Evolutionary conservation across 1,140 invertebrate species (phyloP).

Genomic region (Brachionus rubens): DNA sequence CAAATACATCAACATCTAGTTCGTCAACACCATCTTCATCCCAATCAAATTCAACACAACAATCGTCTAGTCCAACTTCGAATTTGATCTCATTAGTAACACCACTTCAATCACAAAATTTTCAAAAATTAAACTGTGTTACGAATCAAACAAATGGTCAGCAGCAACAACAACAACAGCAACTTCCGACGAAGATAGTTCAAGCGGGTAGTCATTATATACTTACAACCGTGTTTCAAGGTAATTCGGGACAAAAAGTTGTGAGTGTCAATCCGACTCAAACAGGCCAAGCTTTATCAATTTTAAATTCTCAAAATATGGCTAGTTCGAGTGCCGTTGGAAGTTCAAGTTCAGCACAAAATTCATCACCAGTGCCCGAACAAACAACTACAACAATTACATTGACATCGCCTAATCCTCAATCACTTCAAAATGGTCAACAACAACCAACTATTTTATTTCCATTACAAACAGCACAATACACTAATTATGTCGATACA

Average conservation of each 20-base stretch:
- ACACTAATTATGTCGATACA: not conserved
- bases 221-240: not conserved
- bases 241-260: conserved; percentile 10
- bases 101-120: not conserved
- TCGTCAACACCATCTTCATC: conserved; percentile 20
- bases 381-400: conserved; percentile 16
- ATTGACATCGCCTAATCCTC: conserved; percentile 6
- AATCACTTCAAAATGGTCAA: not conserved
- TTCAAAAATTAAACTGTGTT: not conserved
- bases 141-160: too few species aligned
- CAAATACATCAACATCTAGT: conserved; percentile 9
- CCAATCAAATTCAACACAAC: not conserved
- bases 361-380: not conserved
- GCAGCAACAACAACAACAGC: not conserved
- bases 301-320: conserved; percentile 16
- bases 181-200: conserved; percentile 18
- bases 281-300: not conserved
- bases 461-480: not conserved
- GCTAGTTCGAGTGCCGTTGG: conserved; percentile 3
- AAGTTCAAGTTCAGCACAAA: not conserved
- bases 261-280: conserved; percentile 7
- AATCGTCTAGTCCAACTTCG: not conserved
- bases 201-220: conserved; percentile 29
- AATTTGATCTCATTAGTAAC: conserved; percentile 18
- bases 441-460: not conserved